phyloP scores from a whole-genome alignment of 2,888 invertebrate species.

The Eristalis intricaria region DNA sequence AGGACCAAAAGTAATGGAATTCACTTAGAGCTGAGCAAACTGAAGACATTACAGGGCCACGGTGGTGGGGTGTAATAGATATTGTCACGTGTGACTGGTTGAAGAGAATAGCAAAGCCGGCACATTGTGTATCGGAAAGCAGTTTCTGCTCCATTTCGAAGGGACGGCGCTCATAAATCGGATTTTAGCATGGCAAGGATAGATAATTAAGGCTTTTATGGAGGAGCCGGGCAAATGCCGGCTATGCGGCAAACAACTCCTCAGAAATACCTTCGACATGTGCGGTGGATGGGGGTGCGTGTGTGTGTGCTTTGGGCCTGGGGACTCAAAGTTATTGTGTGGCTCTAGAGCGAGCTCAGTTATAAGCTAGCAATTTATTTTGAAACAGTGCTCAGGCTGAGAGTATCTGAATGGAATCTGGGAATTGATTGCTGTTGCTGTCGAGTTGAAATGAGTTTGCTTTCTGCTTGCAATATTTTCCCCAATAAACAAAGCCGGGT shows the following conservation, averaged over 20 bases:
- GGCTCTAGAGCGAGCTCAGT: not conserved
- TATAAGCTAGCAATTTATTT: too few species aligned
- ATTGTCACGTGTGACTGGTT: not conserved
- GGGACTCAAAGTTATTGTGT: not conserved
- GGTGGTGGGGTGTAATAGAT: not conserved
- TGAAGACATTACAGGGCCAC: too few species aligned
- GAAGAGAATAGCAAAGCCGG: not conserved
- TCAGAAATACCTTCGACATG: not conserved
- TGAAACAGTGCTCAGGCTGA: too few species aligned
- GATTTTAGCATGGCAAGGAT: not conserved
- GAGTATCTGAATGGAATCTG: too few species aligned
- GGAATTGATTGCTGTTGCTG: too few species aligned
- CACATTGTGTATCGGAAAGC: not conserved
- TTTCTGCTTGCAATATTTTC: too few species aligned
- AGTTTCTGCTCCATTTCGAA: not conserved
- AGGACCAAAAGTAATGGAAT: slow-evolving; percentile 8
- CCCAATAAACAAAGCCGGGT: too few species aligned
- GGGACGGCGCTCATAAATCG: not conserved
- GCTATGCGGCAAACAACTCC: not conserved
- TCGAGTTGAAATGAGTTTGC: too few species aligned
- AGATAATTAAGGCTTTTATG: not conserved
- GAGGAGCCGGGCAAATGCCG: not conserved
- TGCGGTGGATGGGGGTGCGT: not conserved
- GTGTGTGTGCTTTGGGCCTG: not conserved
- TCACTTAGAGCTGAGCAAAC: not conserved